Percentiles rank a stretch among this genome's conserved stretches.
Evolutionary conservation across 2,797 vertebrate species (phyloP).

Genomic region (Sciurus vulgaris): DNA sequence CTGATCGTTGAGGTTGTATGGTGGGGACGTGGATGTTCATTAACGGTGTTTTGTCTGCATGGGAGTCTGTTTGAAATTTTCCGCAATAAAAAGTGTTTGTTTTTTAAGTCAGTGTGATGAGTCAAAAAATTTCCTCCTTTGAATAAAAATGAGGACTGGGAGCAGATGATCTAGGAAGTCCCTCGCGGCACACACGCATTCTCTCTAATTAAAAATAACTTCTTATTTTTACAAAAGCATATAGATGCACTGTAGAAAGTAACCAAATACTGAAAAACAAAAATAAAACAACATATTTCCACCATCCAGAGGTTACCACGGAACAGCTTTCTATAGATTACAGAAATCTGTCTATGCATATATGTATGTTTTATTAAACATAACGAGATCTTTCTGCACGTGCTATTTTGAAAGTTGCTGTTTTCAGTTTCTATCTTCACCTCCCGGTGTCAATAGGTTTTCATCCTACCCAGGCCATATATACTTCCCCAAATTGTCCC

Average conservation of each 20-base stretch:
- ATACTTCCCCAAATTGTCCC: not conserved
- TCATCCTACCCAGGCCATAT: not conserved
- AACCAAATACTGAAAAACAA: slow-evolving; percentile 27
- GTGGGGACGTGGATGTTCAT: not conserved
- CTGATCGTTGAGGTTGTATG: not conserved
- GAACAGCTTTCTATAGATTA: not conserved
- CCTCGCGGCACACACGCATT: not conserved
- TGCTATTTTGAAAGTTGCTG: slow-evolving; percentile 38
- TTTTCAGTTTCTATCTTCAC: not conserved
- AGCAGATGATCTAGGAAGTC: slow-evolving; percentile 7
- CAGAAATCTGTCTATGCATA: not conserved
- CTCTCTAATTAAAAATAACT: slow-evolving; percentile 51
- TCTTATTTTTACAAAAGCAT: slow-evolving; percentile 47
- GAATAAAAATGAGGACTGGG: slow-evolving; percentile 10
- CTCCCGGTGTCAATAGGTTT: not conserved
- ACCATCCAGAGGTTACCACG: not conserved
- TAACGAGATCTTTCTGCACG: not conserved
- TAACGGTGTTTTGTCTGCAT: slow-evolving; percentile 1
- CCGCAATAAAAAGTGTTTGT: slow-evolving; percentile 54
- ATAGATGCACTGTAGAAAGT: not conserved
- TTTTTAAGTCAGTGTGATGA: slow-evolving; percentile 5
- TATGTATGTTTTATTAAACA: slow-evolving; percentile 19
- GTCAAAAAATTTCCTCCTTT: slow-evolving; percentile 66
- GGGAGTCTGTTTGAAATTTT: slow-evolving; percentile 68
- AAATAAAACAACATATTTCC: not conserved